A percentile compares a stretch with the other conserved stretches of the same genome.
Evolutionary conservation across 1,140 invertebrate species (phyloP).

Genomic region (Bombus polaris): DNA sequence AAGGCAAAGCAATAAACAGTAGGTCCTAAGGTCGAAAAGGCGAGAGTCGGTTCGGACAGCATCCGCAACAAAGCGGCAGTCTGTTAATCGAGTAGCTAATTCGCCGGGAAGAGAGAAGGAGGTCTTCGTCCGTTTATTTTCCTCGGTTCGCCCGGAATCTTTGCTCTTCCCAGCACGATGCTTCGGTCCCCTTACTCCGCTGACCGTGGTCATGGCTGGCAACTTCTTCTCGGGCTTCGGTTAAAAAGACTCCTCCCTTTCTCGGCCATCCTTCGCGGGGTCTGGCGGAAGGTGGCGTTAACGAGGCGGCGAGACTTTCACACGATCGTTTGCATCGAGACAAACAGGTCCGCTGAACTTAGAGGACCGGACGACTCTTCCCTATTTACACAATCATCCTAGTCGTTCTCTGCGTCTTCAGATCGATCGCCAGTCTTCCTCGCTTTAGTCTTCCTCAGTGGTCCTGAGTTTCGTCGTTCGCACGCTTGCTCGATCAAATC

Average conservation of each 20-base stretch:
- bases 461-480: too few relatives aligned
- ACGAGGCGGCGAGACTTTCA: slow-evolving; percentile 68
- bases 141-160: slow-evolving; percentile 45
- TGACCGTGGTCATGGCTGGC: background rate
- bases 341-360: slow-evolving; percentile 60
- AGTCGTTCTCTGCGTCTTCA: background rate
- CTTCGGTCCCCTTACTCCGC: slow-evolving; percentile 12
- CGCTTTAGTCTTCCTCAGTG: too few relatives aligned
- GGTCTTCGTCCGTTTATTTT: slow-evolving; percentile 59
- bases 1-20: slow-evolving; percentile 5
- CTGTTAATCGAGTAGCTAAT: slow-evolving; percentile 57
- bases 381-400: slow-evolving; percentile 48
- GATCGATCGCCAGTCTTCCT: too few relatives aligned
- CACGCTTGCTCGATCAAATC: too few relatives aligned
- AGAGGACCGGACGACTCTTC: slow-evolving; percentile 36
- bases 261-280: slow-evolving; percentile 28
- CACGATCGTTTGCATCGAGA: slow-evolving; percentile 65
- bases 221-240: slow-evolving; percentile 23
- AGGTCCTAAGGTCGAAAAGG: background rate
- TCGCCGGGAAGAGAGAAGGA: slow-evolving; percentile 37
- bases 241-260: slow-evolving; percentile 44
- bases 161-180: slow-evolving; percentile 58
- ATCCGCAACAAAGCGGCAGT: slow-evolving; percentile 26
- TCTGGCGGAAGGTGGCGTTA: slow-evolving; percentile 62
- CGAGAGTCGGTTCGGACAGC: background rate